phyloP scores from a whole-genome alignment of 2,113 vertebrate genomes.

The Halcyon senegalensis region DNA sequence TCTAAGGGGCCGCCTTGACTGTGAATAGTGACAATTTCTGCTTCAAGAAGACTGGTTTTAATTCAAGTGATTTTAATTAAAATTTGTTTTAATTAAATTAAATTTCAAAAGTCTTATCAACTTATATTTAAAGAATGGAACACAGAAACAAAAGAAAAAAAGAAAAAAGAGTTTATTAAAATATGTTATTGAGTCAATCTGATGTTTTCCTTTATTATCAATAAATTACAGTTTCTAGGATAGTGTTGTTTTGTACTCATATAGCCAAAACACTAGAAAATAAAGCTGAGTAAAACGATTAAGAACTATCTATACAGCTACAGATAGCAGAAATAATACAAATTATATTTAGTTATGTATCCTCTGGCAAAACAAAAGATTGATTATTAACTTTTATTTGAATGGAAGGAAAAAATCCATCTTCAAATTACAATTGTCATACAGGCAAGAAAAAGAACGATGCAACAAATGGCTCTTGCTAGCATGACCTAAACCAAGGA shows the following conservation, averaged over 20 bases:
- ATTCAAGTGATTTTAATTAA: neutral
- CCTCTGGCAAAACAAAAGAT: constrained; percentile 31
- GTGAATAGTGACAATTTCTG: neutral
- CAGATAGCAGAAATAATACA: neutral
- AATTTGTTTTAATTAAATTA: neutral
- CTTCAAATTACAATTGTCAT: constrained; percentile 53
- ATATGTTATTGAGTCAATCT: neutral
- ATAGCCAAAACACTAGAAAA: neutral
- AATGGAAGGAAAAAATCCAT: constrained; percentile 43
- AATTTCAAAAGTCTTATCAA: neutral
- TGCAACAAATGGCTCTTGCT: neutral
- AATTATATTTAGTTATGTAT: constrained; percentile 29
- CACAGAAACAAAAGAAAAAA: neutral
- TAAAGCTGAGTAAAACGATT: neutral
- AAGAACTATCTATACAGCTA: neutral
- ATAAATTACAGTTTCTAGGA: neutral
- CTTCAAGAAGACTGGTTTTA: neutral
- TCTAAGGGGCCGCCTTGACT: too few relatives aligned
- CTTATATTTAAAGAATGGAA: neutral
- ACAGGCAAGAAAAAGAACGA: neutral
- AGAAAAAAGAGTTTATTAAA: neutral
- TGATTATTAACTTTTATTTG: constrained; percentile 48
- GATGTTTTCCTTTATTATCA: neutral
- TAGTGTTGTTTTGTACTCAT: neutral
- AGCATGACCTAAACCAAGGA: neutral